A percentile compares a stretch with the other conserved stretches of the same genome.
Evolutionary conservation across 2,797 vertebrate species (phyloP).

Genomic region (Pantherophis vulpinus): DNA sequence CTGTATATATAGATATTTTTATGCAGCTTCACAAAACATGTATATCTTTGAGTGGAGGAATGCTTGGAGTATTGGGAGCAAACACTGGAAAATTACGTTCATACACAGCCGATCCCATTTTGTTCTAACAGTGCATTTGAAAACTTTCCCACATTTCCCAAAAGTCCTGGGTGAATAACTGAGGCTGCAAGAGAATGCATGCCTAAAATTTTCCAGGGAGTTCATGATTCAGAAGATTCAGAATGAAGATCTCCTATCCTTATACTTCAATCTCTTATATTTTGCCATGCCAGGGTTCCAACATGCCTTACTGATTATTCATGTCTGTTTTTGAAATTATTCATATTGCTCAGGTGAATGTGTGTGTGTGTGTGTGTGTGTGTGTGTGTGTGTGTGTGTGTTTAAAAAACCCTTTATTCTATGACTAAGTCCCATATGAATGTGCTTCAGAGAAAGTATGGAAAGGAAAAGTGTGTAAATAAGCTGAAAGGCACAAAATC

Average conservation of each 20-base stretch:
- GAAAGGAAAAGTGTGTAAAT: not conserved
- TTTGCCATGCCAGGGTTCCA: not conserved
- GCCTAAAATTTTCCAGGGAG: not conserved
- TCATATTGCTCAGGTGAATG: not conserved
- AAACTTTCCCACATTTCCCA: not conserved
- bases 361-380: not conserved
- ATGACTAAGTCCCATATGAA: not conserved
- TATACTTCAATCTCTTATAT: not conserved
- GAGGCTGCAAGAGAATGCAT: not conserved
- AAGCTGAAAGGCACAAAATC: not conserved
- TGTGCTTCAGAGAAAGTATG: not conserved
- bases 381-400: too few relatives aligned
- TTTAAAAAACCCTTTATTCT: not conserved
- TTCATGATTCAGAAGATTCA: not conserved
- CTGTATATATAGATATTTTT: not conserved
- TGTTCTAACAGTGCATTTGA: not conserved
- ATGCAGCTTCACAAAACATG: not conserved
- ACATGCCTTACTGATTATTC: not conserved
- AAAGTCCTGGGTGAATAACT: not conserved
- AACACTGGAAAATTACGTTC: not conserved
- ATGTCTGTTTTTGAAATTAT: not conserved
- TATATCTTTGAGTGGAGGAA: not conserved
- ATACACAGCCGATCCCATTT: not conserved
- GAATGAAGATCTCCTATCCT: not conserved
- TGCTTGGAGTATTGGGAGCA: not conserved